Base-by-base conservation (phyloP, 2,888 invertebrate species). In the Asteroscopus sphinx region DNA sequence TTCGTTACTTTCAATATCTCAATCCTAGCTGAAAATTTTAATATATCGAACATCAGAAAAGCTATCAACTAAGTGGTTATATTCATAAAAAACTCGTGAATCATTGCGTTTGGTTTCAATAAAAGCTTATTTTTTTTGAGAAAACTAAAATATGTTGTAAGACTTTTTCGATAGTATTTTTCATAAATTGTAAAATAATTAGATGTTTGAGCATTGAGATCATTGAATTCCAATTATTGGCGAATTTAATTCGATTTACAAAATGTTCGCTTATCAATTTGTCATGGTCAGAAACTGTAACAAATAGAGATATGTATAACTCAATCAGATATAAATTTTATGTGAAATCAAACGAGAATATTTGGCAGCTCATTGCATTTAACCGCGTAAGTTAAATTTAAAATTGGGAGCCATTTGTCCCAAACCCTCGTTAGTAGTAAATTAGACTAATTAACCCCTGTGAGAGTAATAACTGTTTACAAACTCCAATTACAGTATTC, bases 381-480 rank as follows among this genome's bases (percentile, higher is more conserved):
- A 53, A 51, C 59, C 32, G 36, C 15, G 35, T 51, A 39, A 40
- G 41, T 58, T 61, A 51, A 70, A 73, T 73, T 65, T 63, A 64
- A 75, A 75, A 73, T 63, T 12, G 37, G 52, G 36, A 55, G 40
- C 65, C 46, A 76, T 74, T 80, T 68, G 69, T 73, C 59, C 67
- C 68, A 54, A 72, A 63, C 70, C 70, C 70, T 68, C 68, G 73
- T 77, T 75, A 74, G 70, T 79, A 77, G 68, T 82, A 85, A 82
- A 84, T 85, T 79, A 79, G 76, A 55, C 64, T 83, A 85, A 85
- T 85, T 82, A 80, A 75, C 78, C 79, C 80, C 74, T 58, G 68
- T 48, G 81, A 76, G 82, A 78, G 80, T 79, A 82, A 83, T 84
- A 80, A 82, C 79, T 84, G 82, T 86, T 82, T 83, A 81, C 84